A percentile compares a stretch with the other conserved stretches of the same genome.
Evolutionary conservation across 2,113 vertebrate species (phyloP).

Genomic region (Myotis brandtii): DNA sequence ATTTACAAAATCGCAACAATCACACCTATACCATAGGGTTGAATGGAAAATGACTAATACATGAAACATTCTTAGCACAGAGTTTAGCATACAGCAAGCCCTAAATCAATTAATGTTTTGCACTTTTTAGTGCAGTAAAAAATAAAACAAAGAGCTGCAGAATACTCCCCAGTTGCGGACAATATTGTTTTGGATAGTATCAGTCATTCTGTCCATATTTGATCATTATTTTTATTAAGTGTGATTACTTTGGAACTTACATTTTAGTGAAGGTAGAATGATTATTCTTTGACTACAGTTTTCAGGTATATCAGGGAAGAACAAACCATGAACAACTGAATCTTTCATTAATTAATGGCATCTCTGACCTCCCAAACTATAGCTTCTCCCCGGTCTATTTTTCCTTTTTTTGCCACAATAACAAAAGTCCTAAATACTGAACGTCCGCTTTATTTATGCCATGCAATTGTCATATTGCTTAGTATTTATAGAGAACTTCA

Average conservation of each 20-base stretch:
- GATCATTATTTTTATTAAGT: not conserved
- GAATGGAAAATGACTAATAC: not conserved
- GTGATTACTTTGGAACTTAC: not conserved
- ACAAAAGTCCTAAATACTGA: not conserved
- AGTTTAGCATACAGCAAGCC: not conserved
- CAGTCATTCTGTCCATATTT: not conserved
- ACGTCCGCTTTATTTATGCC: not conserved
- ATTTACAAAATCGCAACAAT: constrained; percentile 42
- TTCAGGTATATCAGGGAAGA: not conserved
- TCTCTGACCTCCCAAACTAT: not conserved
- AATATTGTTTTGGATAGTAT: constrained; percentile 6
- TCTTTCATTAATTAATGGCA: constrained; percentile 23
- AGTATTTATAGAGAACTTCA: not conserved
- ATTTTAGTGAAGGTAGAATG: constrained; percentile 16
- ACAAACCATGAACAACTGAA: not conserved
- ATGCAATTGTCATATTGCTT: not conserved
- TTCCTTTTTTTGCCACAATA: constrained; percentile 24
- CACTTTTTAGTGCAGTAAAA: constrained; percentile 11
- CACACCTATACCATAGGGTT: not conserved
- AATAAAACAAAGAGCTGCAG: not conserved
- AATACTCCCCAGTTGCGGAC: not conserved
- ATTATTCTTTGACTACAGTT: constrained; percentile 25
- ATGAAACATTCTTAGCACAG: constrained; percentile 7
- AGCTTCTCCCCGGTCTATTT: not conserved
- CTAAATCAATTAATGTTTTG: constrained; percentile 32